Evolutionary conservation across 2,797 vertebrate species (phyloP), one percentile per base, ranked within the genome.

Genomic region (Alca torda): DNA sequence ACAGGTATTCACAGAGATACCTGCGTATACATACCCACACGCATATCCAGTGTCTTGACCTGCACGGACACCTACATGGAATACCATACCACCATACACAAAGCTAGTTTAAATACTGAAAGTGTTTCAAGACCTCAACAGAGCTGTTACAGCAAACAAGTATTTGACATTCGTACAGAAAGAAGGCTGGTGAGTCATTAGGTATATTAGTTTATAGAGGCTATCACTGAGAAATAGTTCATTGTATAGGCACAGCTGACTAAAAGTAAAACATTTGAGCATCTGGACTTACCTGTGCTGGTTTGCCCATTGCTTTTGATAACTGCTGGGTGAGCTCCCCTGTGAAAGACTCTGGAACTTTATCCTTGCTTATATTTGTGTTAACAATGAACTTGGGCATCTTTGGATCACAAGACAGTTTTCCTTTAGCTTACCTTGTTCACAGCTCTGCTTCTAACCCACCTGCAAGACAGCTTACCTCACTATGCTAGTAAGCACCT

Each of bases 231-330:
- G 33, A 82, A 77, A 39, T 9, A 74, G 14, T 33, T 83, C 35
- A 19, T 14, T 69, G 35, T 12, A 43, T 17, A 80, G 43, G 51
- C 45, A 70, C n/a, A 75, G 7, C 31, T 74, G 39, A 23, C 25
- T 85, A 21, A 79, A 45, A 6, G 31, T 41, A 65, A 79, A 80
- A 74, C 9, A 26, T 51, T 46, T 30, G 60, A 88, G 45, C 48
- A 70, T 28, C 31, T 70, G 37, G 20, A 68, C 81, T 93, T 91
- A 92, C 87, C 81, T 95, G 46, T 54, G 63, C 41, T 82, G 74
- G 81, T 73, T 95, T 94, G 46, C 60, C 81, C 81, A 87, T 50
- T 37, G 75, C 59, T 92, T 94, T 90, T 82, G 91, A 14, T 50
- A 87, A 81, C 9, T 87, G 37, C 72, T 92, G 81, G 8, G 39